Percentiles rank a stretch among this genome's conserved stretches.
Evolutionary conservation across 2,113 vertebrate species (phyloP).

Genomic region (Fregata magnificens): DNA sequence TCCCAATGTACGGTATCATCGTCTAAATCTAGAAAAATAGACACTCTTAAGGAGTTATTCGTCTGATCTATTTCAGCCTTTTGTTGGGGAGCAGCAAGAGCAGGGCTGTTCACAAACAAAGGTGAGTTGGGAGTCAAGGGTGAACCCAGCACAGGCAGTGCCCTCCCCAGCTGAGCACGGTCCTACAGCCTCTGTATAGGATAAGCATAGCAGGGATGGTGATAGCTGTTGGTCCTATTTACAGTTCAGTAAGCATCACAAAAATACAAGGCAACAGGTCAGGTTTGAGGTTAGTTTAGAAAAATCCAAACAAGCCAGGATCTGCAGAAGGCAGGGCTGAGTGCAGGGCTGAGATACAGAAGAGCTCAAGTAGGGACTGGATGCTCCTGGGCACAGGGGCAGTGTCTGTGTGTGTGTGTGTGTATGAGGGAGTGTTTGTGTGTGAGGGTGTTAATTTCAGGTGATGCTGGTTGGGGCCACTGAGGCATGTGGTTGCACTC

Average conservation of each 20-base stretch:
- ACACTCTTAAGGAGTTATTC: background rate
- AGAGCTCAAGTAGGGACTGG: background rate
- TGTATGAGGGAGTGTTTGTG: too few relatives aligned
- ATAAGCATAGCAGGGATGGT: background rate
- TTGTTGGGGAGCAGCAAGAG: background rate
- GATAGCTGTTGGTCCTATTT: background rate
- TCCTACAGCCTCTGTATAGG: background rate
- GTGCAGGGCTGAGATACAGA: background rate
- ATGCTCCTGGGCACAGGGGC: background rate
- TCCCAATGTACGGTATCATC: background rate
- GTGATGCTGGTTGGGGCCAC: background rate
- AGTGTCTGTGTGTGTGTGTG: background rate
- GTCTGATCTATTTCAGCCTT: background rate
- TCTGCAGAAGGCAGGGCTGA: background rate
- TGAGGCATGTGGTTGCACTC: background rate
- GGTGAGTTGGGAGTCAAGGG: background rate
- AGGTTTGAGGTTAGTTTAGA: background rate
- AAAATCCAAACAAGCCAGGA: background rate
- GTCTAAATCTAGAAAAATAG: background rate
- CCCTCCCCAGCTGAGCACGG: accelerated
- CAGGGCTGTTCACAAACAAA: background rate
- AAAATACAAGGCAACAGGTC: background rate
- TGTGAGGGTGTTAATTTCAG: background rate
- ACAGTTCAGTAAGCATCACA: background rate
- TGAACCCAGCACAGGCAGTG: background rate